Base-by-base conservation (phyloP, 2,113 vertebrate genomes). In the Lophochroa leadbeateri region DNA sequence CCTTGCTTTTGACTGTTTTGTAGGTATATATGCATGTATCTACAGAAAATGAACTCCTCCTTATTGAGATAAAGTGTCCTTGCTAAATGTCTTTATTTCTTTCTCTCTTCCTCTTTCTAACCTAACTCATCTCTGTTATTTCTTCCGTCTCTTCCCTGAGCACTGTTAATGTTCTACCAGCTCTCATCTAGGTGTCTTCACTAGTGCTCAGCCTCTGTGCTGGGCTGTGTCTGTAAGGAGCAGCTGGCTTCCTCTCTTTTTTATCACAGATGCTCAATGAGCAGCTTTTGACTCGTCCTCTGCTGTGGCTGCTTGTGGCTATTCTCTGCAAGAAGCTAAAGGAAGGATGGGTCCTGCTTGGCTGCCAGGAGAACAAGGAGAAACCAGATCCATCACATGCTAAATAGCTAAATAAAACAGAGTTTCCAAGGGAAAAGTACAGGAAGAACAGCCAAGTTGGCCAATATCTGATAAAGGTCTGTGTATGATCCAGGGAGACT, bases 111-210 rank as follows among this genome's bases (percentile, higher is more conserved):
- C 15, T 53, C n/a, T 67, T 77, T 68, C 61, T 61, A 65, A 31
- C 17, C 11, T 85, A 15, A 7, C 16, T 89, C 0, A 0, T 17
- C 12, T 55, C 44, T 53, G 11, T 46, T 83, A 44, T 13, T 83
- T 72, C 25, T 82, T 67, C 27, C n/a, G 44, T 2, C 37, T 82
- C 27, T 67, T 80, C 17, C 19, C 47, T 49, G 44, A 69, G 57
- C 28, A 2, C 46, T 74, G 60, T 19, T 67, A 46, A 12, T 75
- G 21, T 47, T 70, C 18, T 91, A 7, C 37, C 9, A 44, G 2
- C 12, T 47, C 69, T 74, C 25, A 29, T 1, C 0, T 6, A 13
- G 16, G n/a, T 15, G 1, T 41, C 60, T 61, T 82, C 52, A 18
- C 25, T 58, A 2, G 33, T 27, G 41, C n/a, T 24, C 55, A 60